These are phyloP conservation scores for Polydrusus tereticollis DNA, from an alignment of 2,888 invertebrate species.

Conservation along the genomic window DNA sequence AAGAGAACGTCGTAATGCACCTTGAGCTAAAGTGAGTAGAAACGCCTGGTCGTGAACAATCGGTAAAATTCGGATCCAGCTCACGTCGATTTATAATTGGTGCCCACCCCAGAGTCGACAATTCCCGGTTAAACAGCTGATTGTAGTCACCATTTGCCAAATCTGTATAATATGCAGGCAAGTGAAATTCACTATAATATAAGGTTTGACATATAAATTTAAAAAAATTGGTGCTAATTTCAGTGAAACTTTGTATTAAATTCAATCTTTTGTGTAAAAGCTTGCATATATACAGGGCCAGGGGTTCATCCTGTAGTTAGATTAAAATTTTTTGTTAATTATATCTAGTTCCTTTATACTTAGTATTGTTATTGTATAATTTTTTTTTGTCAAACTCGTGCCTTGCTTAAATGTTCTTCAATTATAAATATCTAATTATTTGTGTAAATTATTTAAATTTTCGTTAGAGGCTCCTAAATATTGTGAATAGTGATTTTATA, in stretches of 20 bases:
- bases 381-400: slow-evolving; percentile 30
- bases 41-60: no score
- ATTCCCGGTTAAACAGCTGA: no score
- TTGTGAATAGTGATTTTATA: slow-evolving; percentile 59
- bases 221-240: not conserved
- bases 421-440: slow-evolving; percentile 42
- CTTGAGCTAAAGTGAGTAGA: no score
- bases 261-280: not conserved
- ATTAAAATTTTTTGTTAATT: slow-evolving; percentile 3
- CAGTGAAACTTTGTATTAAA: slow-evolving; percentile 1
- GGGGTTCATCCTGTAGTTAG: not conserved
- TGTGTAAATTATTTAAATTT: slow-evolving; percentile 40
- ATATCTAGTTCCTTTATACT: not conserved
- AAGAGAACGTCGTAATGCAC: no score
- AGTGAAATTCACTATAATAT: not conserved
- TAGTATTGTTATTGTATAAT: not conserved
- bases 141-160: no score
- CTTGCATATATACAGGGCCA: no score
- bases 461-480: slow-evolving; percentile 58
- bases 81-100: no score
- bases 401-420: slow-evolving; percentile 38
- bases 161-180: not conserved
- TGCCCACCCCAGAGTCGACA: no score
- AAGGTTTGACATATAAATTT: not conserved
- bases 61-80: no score